These are phyloP conservation scores for Phasia obesa DNA, from an alignment of 2,888 invertebrate species.

Conservation along the genomic window DNA sequence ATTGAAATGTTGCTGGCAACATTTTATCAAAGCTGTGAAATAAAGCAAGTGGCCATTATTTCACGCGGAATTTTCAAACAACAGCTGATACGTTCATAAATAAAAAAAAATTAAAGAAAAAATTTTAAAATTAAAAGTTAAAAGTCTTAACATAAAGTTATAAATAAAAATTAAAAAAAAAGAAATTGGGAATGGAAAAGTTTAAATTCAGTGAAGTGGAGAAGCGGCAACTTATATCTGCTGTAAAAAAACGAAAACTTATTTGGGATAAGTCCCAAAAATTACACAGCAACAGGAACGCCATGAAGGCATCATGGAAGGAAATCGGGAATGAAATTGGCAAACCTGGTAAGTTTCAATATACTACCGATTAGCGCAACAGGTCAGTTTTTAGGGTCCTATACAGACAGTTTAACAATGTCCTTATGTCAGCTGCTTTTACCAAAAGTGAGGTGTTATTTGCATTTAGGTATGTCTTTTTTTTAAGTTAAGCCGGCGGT, in stretches of 20 bases:
- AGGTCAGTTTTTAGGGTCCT: not conserved
- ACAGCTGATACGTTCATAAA: not conserved
- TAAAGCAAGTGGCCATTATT: not conserved
- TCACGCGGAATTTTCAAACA: not conserved
- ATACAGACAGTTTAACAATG: not conserved
- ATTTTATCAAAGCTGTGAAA: no score
- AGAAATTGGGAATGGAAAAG: no score
- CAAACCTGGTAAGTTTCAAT: not conserved
- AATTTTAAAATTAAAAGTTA: not conserved
- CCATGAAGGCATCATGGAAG: conserved; percentile 1
- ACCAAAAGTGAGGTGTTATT: no score
- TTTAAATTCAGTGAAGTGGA: not conserved
- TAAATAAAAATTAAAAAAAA: no score
- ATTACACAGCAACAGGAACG: not conserved
- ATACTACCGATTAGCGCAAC: no score
- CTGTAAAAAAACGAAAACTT: not conserved
- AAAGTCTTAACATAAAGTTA: no score
- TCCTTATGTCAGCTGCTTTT: no score
- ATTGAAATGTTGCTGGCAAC: no score
- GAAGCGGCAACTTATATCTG: conserved; percentile 2
- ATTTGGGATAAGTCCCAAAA: conserved; percentile 18
- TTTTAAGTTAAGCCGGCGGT: no score
- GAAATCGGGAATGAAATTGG: not conserved
- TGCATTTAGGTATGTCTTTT: no score
- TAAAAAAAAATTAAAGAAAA: not conserved